These are phyloP conservation scores for Sitta carolinensis DNA, from an alignment of 2,797 vertebrate species.

Conservation along the genomic window DNA sequence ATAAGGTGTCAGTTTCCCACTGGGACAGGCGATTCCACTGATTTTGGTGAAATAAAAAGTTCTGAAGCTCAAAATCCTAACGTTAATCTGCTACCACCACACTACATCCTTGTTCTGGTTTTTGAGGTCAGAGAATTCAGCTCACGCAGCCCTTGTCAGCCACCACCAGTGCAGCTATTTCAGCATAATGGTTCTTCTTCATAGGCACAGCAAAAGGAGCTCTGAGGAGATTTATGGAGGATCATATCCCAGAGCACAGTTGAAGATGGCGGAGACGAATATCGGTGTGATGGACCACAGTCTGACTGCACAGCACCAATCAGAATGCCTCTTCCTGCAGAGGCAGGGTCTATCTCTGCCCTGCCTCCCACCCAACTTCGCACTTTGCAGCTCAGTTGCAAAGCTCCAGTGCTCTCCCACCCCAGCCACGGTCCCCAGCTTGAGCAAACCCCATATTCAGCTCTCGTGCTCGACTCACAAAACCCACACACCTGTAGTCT, in stretches of 20 bases:
- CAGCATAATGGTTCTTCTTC: background rate
- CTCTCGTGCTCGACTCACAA: background rate
- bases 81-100: background rate
- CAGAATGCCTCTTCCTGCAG: background rate
- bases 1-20: background rate
- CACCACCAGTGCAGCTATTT: background rate
- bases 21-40: background rate
- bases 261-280: background rate
- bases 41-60: background rate
- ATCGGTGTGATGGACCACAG: background rate
- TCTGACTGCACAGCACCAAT: fast-evolving
- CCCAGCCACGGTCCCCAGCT: fast-evolving
- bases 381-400: background rate
- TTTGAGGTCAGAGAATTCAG: background rate
- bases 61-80: background rate
- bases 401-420: background rate
- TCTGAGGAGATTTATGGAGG: background rate
- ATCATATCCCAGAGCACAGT: fast-evolving
- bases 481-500: background rate
- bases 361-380: background rate
- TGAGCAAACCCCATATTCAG: background rate
- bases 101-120: background rate
- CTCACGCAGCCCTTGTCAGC: background rate
- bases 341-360: background rate
- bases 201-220: background rate